Evolutionary conservation across 2,797 vertebrate genomes (phyloP).

Genomic region (Melanotaenia boesemani): DNA sequence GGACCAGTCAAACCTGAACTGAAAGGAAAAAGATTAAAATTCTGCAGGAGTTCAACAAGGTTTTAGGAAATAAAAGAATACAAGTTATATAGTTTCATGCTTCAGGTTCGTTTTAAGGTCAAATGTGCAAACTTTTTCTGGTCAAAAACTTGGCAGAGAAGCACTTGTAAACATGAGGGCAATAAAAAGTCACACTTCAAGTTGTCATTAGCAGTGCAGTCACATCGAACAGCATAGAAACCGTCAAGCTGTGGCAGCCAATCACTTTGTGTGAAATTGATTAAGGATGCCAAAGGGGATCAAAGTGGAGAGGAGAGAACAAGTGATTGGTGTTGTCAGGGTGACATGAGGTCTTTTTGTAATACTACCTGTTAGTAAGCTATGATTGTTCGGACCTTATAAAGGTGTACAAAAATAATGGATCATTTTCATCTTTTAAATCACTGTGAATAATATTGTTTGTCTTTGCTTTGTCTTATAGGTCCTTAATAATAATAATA

Average conservation of each 20-base stretch:
- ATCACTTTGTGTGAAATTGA: conserved; percentile 40
- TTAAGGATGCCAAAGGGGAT: conserved; percentile 31
- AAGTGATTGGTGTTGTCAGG: conserved; percentile 24
- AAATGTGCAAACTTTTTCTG: conserved; percentile 24
- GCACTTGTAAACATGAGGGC: background rate
- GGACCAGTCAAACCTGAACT: conserved; percentile 50
- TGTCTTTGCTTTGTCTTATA: background rate
- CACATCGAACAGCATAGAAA: background rate
- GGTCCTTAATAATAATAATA: no score
- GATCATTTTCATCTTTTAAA: background rate
- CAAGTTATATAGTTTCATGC: conserved; percentile 9
- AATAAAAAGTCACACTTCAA: background rate
- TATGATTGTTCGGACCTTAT: conserved; percentile 1
- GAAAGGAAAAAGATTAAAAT: conserved; percentile 24
- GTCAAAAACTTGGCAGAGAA: conserved; percentile 9
- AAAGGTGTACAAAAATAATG: background rate
- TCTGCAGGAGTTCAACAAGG: conserved; percentile 9
- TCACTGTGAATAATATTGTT: no score
- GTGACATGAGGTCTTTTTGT: conserved; percentile 13
- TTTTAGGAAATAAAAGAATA: conserved; percentile 40
- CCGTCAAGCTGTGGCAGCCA: conserved; percentile 38
- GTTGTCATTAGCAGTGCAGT: conserved; percentile 8
- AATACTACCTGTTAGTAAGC: conserved; percentile 31
- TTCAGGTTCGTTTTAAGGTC: conserved; percentile 22
- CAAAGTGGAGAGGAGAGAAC: conserved; percentile 27